Evolutionary conservation across 1,140 invertebrate genomes (phyloP).

Genomic region (Coptotermes formosanus): DNA sequence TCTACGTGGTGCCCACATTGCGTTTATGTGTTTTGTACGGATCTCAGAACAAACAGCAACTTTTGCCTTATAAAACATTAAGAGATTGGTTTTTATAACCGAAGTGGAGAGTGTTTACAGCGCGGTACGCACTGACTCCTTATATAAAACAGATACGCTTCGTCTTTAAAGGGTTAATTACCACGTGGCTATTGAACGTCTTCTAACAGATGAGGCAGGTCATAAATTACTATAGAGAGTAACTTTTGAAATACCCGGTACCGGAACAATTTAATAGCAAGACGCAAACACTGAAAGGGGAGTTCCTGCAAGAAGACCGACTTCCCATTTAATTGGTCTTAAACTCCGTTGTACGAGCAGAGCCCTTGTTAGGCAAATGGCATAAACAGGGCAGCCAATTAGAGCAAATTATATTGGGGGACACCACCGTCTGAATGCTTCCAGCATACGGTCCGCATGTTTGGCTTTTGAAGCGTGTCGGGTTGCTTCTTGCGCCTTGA

Average conservation of each 20-base stretch:
- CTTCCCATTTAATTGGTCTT: not conserved
- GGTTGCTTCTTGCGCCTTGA: not conserved
- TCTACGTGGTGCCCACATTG: no score
- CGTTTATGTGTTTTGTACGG: no score
- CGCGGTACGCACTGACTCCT: no score
- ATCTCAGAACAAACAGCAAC: no score
- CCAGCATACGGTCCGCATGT: not conserved
- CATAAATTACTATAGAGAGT: not conserved
- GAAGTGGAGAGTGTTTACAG: no score
- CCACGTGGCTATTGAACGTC: not conserved
- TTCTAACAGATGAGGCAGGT: not conserved
- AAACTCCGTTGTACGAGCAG: not conserved
- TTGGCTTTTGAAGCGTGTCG: not conserved
- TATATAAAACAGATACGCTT: no score
- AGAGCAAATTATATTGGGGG: not conserved
- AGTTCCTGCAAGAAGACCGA: not conserved
- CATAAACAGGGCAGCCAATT: not conserved
- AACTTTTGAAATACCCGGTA: not conserved
- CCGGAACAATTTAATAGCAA: slow-evolving; percentile 6
- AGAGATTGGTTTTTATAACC: no score
- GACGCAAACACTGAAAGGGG: not conserved
- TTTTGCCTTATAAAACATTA: no score
- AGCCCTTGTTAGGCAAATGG: not conserved
- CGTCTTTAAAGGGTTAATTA: no score
- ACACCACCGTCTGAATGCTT: not conserved